Conservation (phyloP, 2,888 invertebrate species). For the Sinhomidia bicolor region DNA sequence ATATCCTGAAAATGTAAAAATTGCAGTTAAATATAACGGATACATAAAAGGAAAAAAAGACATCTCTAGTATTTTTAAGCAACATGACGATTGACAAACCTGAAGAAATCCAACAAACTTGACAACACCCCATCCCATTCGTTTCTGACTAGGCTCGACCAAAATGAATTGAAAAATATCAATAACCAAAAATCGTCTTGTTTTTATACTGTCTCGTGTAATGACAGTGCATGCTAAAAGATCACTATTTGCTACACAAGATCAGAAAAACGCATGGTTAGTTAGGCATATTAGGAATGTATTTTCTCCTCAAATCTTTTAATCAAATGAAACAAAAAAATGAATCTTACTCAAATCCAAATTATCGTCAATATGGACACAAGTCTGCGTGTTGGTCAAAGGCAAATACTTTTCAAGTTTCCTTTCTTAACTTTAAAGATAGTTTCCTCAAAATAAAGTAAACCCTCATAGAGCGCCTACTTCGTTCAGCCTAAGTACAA, state of each 20-base stretch:
- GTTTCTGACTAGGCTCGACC: constrained; percentile 97
- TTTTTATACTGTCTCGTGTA: constrained; percentile 93
- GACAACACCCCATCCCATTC: constrained; percentile 98
- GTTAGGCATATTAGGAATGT: neutral
- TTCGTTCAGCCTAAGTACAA: constrained; percentile 94
- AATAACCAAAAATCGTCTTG: constrained; percentile 97
- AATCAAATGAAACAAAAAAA: neutral
- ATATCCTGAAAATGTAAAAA: constrained; percentile 94
- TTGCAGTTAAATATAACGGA: too few species aligned
- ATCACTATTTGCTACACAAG: constrained; percentile 93
- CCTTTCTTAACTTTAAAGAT: constrained; percentile 90
- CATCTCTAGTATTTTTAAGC: neutral
- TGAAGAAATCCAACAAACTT: constrained; percentile 96
- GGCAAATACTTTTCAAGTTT: constrained; percentile 94
- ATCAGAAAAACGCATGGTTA: neutral
- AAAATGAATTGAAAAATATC: constrained; percentile 97
- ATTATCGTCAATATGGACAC: constrained; percentile 96
- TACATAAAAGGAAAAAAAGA: too few species aligned
- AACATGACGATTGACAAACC: constrained; percentile 81
- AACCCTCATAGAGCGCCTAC: constrained; percentile 93
- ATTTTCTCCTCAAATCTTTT: too few species aligned
- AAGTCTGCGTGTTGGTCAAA: constrained; percentile 92
- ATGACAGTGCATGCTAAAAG: constrained; percentile 97
- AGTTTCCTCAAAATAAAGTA: constrained; percentile 94
- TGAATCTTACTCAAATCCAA: constrained; percentile 93